phyloP scores from a whole-genome alignment of 2,888 invertebrate species.

The Sipunculus nudus region DNA sequence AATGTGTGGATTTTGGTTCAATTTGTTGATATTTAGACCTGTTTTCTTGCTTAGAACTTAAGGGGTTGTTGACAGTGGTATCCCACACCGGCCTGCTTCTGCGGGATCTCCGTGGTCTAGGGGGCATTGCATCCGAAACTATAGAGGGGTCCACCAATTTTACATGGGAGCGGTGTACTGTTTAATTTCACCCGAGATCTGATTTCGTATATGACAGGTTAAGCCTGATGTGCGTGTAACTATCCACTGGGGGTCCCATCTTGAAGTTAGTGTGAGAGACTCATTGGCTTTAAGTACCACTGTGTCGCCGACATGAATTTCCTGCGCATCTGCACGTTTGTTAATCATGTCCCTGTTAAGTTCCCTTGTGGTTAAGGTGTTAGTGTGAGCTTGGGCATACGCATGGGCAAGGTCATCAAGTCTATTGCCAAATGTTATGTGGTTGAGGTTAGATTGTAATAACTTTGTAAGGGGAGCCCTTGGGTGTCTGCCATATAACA shows the following conservation, averaged over 20 bases:
- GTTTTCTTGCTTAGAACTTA: too few relatives aligned
- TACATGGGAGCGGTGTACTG: slow-evolving; percentile 3
- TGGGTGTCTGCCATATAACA: slow-evolving; percentile 7
- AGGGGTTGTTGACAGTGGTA: too few relatives aligned
- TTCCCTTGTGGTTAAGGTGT: background rate
- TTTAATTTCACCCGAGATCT: background rate
- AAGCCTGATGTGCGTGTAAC: slow-evolving; percentile 6
- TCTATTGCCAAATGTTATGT: slow-evolving; percentile 15
- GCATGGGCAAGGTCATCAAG: slow-evolving; percentile 15
- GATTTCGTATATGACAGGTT: background rate
- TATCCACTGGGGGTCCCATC: slow-evolving; percentile 6
- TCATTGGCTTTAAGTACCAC: slow-evolving; percentile 8
- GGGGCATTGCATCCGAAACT: background rate
- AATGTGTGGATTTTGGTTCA: too few relatives aligned
- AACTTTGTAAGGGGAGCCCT: slow-evolving; percentile 8
- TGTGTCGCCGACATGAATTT: background rate
- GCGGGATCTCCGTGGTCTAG: background rate
- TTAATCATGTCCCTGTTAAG: background rate
- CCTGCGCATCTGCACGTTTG: background rate
- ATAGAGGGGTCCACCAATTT: background rate
- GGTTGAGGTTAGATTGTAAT: background rate
- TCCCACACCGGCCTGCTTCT: too few relatives aligned
- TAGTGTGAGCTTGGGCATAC: background rate
- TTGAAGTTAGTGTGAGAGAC: background rate
- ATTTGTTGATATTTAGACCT: too few relatives aligned